Evolutionary conservation across 2,797 vertebrate species (phyloP).

Genomic region (Xenentodon cancila): DNA sequence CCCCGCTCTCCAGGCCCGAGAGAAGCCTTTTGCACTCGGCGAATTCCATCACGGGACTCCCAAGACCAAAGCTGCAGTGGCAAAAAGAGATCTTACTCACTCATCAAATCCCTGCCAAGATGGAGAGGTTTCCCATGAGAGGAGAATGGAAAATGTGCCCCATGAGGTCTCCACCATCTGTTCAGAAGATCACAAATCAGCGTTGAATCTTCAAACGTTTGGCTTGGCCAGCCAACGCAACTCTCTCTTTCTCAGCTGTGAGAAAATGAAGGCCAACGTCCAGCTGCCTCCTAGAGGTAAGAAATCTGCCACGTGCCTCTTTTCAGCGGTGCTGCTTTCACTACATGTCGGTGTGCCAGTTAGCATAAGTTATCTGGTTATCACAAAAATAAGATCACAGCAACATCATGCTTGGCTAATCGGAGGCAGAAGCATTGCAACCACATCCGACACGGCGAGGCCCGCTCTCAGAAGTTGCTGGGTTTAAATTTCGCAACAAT

Average conservation of each 20-base stretch:
- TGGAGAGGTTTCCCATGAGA: constrained; percentile 34
- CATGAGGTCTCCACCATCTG: constrained; percentile 52
- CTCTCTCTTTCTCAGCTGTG: constrained; percentile 18
- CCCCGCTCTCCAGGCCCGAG: constrained; percentile 34
- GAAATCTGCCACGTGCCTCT: constrained; percentile 38
- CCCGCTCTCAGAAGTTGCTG: not conserved
- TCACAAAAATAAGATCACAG: not conserved
- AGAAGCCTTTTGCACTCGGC: constrained; percentile 20
- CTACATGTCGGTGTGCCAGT: constrained; percentile 3
- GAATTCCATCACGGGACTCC: constrained; percentile 10
- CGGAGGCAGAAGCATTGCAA: too few relatives aligned
- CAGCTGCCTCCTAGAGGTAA: constrained; percentile 47
- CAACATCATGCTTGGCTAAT: too few relatives aligned
- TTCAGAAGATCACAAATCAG: constrained; percentile 46
- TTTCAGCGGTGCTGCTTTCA: constrained; percentile 4
- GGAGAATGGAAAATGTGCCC: constrained; percentile 39
- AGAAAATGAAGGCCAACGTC: constrained; percentile 38
- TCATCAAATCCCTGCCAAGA: constrained; percentile 21
- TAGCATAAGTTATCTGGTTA: constrained; percentile 15
- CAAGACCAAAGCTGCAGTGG: constrained; percentile 4
- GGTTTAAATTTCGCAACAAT: constrained; percentile 18
- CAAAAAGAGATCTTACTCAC: constrained; percentile 14
- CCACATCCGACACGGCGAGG: too few relatives aligned
- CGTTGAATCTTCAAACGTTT: constrained; percentile 38
- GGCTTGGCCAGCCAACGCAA: constrained; percentile 9